These are phyloP conservation scores for Rhagium mordax DNA, from an alignment of 2,888 invertebrate genomes.

Conservation along the genomic window DNA sequence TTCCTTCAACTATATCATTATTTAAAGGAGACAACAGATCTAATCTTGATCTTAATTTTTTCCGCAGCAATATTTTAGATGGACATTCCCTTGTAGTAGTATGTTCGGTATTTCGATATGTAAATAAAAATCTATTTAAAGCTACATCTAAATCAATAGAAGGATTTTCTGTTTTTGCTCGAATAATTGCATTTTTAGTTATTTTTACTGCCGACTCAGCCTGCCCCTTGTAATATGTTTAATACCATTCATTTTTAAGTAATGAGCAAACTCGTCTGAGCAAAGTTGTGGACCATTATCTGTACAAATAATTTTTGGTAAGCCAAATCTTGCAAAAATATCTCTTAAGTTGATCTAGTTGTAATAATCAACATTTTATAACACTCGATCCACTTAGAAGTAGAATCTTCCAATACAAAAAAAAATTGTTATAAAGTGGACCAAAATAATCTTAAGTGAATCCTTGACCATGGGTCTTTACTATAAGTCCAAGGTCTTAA, in stretches of 20 bases:
- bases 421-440: not conserved
- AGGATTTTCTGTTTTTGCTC: slow-evolving; percentile 23
- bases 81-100: slow-evolving; percentile 8
- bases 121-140: slow-evolving; percentile 25
- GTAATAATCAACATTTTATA: not conserved
- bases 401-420: not conserved
- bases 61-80: too few relatives aligned
- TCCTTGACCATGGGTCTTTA: slow-evolving; percentile 21
- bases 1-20: too few relatives aligned
- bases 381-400: not conserved
- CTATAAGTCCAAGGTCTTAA: too few relatives aligned
- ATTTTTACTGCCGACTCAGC: slow-evolving; percentile 31
- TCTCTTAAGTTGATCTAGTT: too few relatives aligned
- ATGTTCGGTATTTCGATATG: slow-evolving; percentile 27
- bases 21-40: too few relatives aligned
- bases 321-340: slow-evolving; percentile 20
- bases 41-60: too few relatives aligned
- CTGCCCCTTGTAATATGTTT: slow-evolving; percentile 26
- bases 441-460: slow-evolving; percentile 29
- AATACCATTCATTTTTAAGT: slow-evolving; percentile 12
- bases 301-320: not conserved
- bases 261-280: slow-evolving; percentile 8
- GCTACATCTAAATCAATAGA: slow-evolving; percentile 14
- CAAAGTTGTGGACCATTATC: slow-evolving; percentile 15
- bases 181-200: slow-evolving; percentile 27